Evolutionary conservation across 1,140 invertebrate genomes (phyloP).

Genomic region (Drosophila tani): DNA sequence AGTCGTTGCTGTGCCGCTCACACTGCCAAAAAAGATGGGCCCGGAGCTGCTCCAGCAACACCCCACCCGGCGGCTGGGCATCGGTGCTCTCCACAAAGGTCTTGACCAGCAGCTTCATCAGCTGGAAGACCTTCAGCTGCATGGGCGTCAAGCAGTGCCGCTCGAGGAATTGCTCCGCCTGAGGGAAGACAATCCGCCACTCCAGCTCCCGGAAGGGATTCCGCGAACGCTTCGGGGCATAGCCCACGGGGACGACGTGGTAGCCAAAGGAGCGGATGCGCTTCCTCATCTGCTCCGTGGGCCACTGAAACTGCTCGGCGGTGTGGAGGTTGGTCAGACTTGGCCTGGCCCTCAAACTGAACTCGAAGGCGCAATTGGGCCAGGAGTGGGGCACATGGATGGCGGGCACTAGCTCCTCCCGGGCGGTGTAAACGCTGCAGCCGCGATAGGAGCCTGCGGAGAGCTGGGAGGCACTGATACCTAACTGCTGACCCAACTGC

Average conservation of each 20-base stretch:
- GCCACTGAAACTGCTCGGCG: conserved; percentile 88
- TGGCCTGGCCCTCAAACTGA: conserved; percentile 87
- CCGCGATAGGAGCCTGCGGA: conserved; percentile 86
- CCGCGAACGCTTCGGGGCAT: conserved; percentile 86
- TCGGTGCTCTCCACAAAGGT: conserved; percentile 87
- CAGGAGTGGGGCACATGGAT: conserved; percentile 86
- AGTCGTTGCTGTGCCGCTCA: conserved; percentile 89
- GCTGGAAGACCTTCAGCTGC: conserved; percentile 89
- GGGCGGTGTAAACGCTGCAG: conserved; percentile 87
- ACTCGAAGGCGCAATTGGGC: conserved; percentile 88
- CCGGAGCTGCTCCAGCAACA: conserved; percentile 88
- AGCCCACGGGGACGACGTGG: conserved; percentile 89
- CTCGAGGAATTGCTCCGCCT: conserved; percentile 90
- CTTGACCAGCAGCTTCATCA: conserved; percentile 88
- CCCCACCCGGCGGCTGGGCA: conserved; percentile 51
- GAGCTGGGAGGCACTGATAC: conserved; percentile 85
- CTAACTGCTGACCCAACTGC: conserved; percentile 86
- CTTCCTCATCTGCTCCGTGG: conserved; percentile 87
- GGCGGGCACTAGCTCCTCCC: conserved; percentile 88
- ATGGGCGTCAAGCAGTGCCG: conserved; percentile 88
- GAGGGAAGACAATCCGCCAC: conserved; percentile 91
- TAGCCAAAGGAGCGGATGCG: conserved; percentile 89
- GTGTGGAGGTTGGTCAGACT: conserved; percentile 86
- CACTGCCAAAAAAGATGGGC: conserved; percentile 92
- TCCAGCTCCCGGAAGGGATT: conserved; percentile 88